Base-by-base conservation (phyloP, 2,888 invertebrate genomes). In the Dasypolia templi region DNA sequence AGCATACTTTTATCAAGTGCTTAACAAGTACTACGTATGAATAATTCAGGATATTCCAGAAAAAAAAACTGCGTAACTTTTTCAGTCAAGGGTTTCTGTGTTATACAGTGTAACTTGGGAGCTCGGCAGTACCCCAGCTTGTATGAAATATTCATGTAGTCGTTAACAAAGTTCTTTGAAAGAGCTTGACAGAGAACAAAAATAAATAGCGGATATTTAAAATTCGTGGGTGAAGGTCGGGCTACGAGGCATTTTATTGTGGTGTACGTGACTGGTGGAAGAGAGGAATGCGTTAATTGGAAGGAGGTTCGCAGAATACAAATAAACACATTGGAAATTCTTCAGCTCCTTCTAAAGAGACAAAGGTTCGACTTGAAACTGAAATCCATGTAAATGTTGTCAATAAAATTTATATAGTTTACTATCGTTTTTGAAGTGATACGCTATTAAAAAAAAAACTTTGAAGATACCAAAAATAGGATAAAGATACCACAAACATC, bases 81-180 rank as follows among this genome's bases (percentile, higher is more conserved):
- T 84, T 75, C 73, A 87, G 88, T 88, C 87, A 90, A 88, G 88
- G 89, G 89, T 89, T 85, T 83, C 83, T 86, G 84, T 80, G 88
- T 85, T 86, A 88, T 88, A 86, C 86, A 88, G 85, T 81, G 81
- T 72, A 83, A 84, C 64, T 87, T 83, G 79, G 81, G 84, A 79
- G 79, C 76, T 81, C 62, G 79, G 80, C 81, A 83, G 84, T 74
- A 79, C 82, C 84, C 58, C 74, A 72, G 84, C 77, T 70, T 75
- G 65, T 82, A 89, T 89, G 87, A 89, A 89, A 89, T 89, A 89
- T 89, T 89, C 89, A 89, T 89, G 84, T 76, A 71, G 80, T 89
- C 89, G 89, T 89, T 89, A 89, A 86, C 83, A 80, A 88, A 87
- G 83, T 86, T 86, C 79, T 85, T 74, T 80, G 77, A 78, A 84